A percentile compares a stretch with the other conserved stretches of the same genome.
Conservation (phyloP, 92 coral and sea anemone species). For the Umimayanthus kanabou region DNA sequence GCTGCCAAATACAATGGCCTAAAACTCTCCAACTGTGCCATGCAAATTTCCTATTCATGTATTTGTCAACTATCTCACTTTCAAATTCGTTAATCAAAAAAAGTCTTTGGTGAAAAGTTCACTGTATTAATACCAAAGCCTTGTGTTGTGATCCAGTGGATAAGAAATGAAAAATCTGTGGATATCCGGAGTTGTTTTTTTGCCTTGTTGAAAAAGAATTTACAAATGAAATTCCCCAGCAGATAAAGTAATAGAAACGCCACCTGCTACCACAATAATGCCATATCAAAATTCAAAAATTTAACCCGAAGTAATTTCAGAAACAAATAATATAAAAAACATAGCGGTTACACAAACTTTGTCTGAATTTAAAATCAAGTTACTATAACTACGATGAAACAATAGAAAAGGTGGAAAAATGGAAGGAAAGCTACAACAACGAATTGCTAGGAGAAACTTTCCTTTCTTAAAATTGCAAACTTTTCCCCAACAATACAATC, state of each 20-base stretch:
- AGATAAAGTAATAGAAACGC: slow-evolving; percentile 13
- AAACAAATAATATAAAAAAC: slow-evolving; percentile 59
- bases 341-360: slow-evolving; percentile 48
- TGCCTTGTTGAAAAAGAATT: slow-evolving; percentile 42
- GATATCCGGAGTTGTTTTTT: not conserved
- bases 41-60: slow-evolving; percentile 65
- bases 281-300: slow-evolving; percentile 68
- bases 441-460: slow-evolving; percentile 30
- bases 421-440: not conserved
- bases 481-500: slow-evolving; percentile 22
- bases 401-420: not conserved
- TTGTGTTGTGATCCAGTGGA: not conserved
- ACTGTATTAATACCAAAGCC: not conserved
- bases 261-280: slow-evolving; percentile 53
- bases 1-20: not conserved
- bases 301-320: slow-evolving; percentile 56
- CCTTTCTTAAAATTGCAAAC: slow-evolving; percentile 6
- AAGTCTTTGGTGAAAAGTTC: not conserved
- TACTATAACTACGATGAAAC: slow-evolving; percentile 24
- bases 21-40: slow-evolving; percentile 50
- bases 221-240: slow-evolving; percentile 42
- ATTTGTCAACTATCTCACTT: slow-evolving; percentile 55
- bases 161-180: not conserved
- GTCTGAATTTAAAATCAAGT: slow-evolving; percentile 10
- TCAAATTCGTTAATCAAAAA: slow-evolving; percentile 33